Evolutionary conservation across 1,140 invertebrate genomes (phyloP), one percentile per base, ranked within the genome.

Genomic region (Cotesia chilonis): DNA sequence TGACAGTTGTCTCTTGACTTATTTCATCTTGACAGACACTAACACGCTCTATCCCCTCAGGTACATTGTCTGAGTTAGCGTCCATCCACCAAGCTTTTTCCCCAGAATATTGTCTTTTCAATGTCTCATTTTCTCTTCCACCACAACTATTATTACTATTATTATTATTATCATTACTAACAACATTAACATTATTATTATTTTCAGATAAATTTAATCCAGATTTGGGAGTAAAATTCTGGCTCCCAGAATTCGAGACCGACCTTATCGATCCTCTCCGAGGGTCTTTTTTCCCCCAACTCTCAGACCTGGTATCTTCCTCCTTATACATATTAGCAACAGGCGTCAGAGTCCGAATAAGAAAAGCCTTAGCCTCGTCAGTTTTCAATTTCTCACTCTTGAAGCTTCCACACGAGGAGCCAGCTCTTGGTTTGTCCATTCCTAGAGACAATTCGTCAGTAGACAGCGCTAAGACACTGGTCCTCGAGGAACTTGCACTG

Each of bases 311-410:
- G 41, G 41, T 47, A 17, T 77, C 83, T 6, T 90, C 89, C 74
- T 88, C 85, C 73, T 91, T 91, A 79, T 92, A 92, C 12, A 92
- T 83, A 82, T 89, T 91, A 0, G 91, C 90, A 2, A 92, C 91
- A 0, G 92, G 91, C 41, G 90, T 90, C 68, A 92, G 79, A 12
- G 91, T 91, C 80, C 91, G 84, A 81, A 92, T 91, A 55, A 94
- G 82, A 78, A 92, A 92, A 3, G 91, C 91, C 80, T 93, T 93
- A 0, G 91, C 90, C 76, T 93, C 91, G 80, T 92, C 90, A 2
- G 88, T 87, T 74, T 89, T 77, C 2, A 80, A 82, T 70, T 88
- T 86, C 76, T 88, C 88, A 74, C 83, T 87, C 65, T 82, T 85
- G 4, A 81, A 80, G 77, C 84, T 84, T 28, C 20, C 7, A 3